Base-by-base conservation (phyloP, 2,888 invertebrate genomes). In the Cephus spinipes region DNA sequence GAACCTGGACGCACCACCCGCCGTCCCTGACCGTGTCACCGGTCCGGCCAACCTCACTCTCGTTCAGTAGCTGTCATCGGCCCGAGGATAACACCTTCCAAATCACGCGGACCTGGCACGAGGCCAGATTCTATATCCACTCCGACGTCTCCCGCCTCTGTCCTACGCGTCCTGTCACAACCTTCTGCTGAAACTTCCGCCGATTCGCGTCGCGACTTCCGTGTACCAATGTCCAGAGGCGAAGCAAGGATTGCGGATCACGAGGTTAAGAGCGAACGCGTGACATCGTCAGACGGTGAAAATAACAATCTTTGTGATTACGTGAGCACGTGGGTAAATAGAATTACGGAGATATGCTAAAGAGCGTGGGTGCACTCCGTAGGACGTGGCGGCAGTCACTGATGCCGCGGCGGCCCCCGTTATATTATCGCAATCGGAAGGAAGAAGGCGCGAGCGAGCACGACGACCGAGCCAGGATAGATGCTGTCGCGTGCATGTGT, bases 401-500 rank as follows among this genome's bases (percentile, higher is more conserved):
- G 82, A 79, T 78, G 81, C 83, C 82, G 82, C 82, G 79, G 80
- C 81, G 83, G 81, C 81, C 82, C 83, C 82, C 79, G 81, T 81
- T 83, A 83, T 55, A 55, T 85, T 85, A 86, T 85, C 85, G 87
- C 83, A 84, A 84, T 83, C 83, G 86, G 83, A 84, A 85, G 83
- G 80, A 82, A 82, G 84, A 83, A 80, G 81, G 79, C 76, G 77
- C 80, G 82, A 80, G 78, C 77, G 79, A 77, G 76, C 78, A 91
- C 91, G 91, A 89, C 90, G 90, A 80, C 36, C 80, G 73, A 90
- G 90, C 91, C 89, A 82, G 88, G 85, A 87, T 87, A 87, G 90
- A 90, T 90, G 91, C 89, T 89, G 88, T 90, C 90, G 90, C 91
- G 89, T 89, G 90, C 90, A 91, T 89, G 90, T 89, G 90, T 90